Evolutionary conservation across 2,888 invertebrate species (phyloP).

Genomic region (Drosophila meridionalis): DNA sequence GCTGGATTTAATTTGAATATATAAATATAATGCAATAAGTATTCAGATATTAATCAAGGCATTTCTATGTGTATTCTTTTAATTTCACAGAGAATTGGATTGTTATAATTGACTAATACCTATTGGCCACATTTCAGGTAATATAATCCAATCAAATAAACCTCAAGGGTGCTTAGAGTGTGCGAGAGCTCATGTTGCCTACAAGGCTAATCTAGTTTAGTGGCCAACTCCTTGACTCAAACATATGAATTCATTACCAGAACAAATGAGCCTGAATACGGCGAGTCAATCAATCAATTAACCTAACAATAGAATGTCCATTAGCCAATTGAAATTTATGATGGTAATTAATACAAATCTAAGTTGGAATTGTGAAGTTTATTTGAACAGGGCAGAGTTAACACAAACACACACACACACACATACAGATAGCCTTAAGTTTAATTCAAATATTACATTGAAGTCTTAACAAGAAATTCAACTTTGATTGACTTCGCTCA

Average conservation of each 20-base stretch:
- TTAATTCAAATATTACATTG: not conserved
- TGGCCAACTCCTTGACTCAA: not conserved
- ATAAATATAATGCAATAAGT: too few relatives aligned
- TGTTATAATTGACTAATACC: too few relatives aligned
- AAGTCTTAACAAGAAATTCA: not conserved
- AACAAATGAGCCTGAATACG: conserved; percentile 14
- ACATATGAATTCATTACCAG: conserved; percentile 2
- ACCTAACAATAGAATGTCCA: conserved; percentile 9
- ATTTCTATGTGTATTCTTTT: too few relatives aligned
- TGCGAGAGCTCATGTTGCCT: not conserved
- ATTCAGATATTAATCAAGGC: too few relatives aligned
- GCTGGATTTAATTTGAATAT: too few relatives aligned
- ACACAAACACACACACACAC: not conserved
- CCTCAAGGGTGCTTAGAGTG: not conserved
- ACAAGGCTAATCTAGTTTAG: not conserved
- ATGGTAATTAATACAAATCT: conserved; percentile 13
- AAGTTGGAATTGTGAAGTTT: not conserved
- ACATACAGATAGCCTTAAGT: not conserved
- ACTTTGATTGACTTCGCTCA: conserved; percentile 19
- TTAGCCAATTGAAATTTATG: conserved; percentile 47
- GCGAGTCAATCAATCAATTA: conserved; percentile 38
- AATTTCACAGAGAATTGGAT: too few relatives aligned
- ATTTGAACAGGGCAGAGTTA: not conserved
- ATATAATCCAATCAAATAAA: not conserved
- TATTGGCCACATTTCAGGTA: not conserved